A percentile compares a stretch with the other conserved stretches of the same genome.
Evolutionary conservation across 2,113 vertebrate species (phyloP).

Genomic region (Pseudorasbora parva): DNA sequence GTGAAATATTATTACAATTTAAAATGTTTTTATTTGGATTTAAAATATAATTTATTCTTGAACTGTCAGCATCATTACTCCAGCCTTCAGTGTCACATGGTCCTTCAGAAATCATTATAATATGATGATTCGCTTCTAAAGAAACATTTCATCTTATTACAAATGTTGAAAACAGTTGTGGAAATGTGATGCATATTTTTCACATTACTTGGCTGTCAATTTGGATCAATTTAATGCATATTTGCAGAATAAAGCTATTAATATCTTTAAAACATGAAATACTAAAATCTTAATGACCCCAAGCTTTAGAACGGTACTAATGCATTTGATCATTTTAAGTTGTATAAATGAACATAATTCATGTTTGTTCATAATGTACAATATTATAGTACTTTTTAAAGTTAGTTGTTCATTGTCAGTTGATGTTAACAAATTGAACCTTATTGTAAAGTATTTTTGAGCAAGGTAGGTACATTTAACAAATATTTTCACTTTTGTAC

Average conservation of each 20-base stretch:
- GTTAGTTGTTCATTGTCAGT: too few relatives aligned
- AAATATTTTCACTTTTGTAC: too few relatives aligned
- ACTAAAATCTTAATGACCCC: neutral
- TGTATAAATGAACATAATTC: neutral
- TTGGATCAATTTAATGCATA: neutral
- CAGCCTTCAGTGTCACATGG: neutral
- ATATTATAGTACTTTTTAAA: neutral
- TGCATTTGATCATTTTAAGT: neutral
- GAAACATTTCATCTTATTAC: neutral
- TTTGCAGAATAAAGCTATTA: neutral
- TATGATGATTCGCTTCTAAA: neutral
- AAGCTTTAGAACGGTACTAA: neutral
- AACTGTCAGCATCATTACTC: neutral
- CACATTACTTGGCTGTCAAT: neutral
- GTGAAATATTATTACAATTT: too few relatives aligned
- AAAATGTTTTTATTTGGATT: neutral
- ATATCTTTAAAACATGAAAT: neutral
- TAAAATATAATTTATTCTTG: neutral
- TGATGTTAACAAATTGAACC: neutral
- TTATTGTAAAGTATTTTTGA: neutral
- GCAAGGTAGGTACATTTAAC: too few relatives aligned
- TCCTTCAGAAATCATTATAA: neutral
- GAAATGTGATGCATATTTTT: too few relatives aligned
- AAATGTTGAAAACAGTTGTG: neutral
- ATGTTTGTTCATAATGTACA: neutral